Percentiles rank a stretch among this genome's conserved stretches.
phyloP scores from a whole-genome alignment of 2,113 vertebrate genomes.

The Formicarius rufipectus region DNA sequence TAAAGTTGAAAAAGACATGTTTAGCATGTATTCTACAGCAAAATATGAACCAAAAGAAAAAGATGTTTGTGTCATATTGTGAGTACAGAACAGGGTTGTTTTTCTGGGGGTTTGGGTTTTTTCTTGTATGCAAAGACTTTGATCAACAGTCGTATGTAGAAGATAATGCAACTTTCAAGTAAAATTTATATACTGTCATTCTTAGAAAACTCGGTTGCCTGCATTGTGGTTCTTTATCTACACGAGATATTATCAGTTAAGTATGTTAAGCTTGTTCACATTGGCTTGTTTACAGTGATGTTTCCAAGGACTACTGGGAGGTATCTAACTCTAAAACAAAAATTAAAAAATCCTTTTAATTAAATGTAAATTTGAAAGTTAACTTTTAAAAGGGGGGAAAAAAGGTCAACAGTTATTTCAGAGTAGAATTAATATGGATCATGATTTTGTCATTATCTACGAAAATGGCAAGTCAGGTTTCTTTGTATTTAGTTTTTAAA shows the following conservation, averaged over 20 bases:
- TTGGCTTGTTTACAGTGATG: not conserved
- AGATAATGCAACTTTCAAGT: not conserved
- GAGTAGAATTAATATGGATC: not conserved
- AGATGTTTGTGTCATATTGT: not conserved
- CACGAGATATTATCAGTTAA: not conserved
- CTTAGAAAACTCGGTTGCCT: not conserved
- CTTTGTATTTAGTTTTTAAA: not conserved
- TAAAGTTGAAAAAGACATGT: not conserved
- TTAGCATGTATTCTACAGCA: not conserved
- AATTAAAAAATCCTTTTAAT: not conserved
- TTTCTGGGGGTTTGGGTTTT: no score
- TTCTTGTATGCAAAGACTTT: not conserved
- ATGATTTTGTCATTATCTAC: not conserved
- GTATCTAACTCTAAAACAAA: not conserved
- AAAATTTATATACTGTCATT: not conserved
- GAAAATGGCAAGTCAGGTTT: not conserved
- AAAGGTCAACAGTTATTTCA: not conserved
- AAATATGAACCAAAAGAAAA: not conserved
- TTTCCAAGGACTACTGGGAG: not conserved
- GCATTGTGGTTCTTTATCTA: not conserved
- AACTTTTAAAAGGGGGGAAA: not conserved
- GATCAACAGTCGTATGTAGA: not conserved
- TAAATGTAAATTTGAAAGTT: not conserved
- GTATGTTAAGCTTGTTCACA: not conserved
- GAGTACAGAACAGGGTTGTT: not conserved